Base-by-base conservation (phyloP, 1,140 invertebrate genomes). In the Chionoecetes opilio region DNA sequence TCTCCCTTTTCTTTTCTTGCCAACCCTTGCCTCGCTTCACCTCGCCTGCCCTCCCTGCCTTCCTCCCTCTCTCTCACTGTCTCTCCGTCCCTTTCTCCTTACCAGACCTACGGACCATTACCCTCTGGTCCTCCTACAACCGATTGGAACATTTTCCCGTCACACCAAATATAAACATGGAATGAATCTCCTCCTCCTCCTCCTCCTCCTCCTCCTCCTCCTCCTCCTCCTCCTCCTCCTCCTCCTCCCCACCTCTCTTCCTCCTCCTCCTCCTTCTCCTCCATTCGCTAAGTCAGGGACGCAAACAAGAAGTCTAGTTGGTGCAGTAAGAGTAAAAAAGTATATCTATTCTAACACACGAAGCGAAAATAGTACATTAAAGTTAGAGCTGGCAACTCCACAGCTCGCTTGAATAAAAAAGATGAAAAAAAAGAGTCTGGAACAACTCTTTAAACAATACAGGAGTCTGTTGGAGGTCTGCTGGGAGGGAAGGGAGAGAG, bases 371-470 rank as follows among this genome's bases (percentile, higher is more conserved):
- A 26, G 63, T 3, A 75, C 11, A 75, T 75, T 75, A 75, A 75
- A 75, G n/a, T n/a, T 26, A 75, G 63, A 75, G 21, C n/a, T 75
- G 63, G 63, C 63, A 75, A 75, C 63, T n/a, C 46, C 63, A 75
- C 63, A 75, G 6, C 63, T 11, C 63, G 63, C 63, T 21, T 75
- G 63, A n/a, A 75, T n/a, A 75, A 75, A 75, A 46, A 75, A 75
- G 63, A 9, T 53, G n/a, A 75, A 75, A 75, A 75, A 21, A 75
- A 75, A 75, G 46, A 53, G 21, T 6, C 6, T 17, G 63, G 63
- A 75, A 75, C 63, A 75, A 75, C 63, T 75, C 63, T 75, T 75
- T 75, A 75, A 75, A 75, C 63, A 75, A 75, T 75, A 75, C 63
- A 75, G 63, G 8, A 53, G 46, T 53, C 46, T 53, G 46, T 17